Evolutionary conservation across 2,113 vertebrate genomes (phyloP).

Genomic region (Halcyon malimbica): DNA sequence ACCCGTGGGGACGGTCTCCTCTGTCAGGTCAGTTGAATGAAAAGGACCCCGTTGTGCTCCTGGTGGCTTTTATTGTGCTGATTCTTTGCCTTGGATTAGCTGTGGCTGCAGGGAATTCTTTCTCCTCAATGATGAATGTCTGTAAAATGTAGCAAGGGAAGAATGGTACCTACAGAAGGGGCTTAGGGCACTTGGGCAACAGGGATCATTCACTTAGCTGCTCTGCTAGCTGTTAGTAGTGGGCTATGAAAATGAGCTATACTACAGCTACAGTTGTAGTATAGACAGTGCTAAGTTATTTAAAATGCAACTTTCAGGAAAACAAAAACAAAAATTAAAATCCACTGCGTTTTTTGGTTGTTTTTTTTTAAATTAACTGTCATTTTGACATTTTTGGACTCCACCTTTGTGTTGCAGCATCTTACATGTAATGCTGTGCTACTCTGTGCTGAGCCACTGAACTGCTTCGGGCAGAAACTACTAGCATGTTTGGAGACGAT

Average conservation of each 20-base stretch:
- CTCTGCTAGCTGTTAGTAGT: neutral
- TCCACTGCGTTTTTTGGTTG: neutral
- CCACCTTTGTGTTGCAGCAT: neutral
- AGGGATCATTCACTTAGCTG: neutral
- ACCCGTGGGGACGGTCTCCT: accelerated
- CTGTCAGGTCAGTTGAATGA: neutral
- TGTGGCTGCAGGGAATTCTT: neutral
- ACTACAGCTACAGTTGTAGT: neutral
- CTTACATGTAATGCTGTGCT: neutral
- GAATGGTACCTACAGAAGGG: neutral
- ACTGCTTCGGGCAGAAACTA: neutral
- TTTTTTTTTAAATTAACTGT: neutral
- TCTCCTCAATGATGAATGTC: neutral
- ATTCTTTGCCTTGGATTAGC: neutral
- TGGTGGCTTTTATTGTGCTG: neutral
- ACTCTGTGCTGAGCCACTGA: neutral
- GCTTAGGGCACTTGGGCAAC: neutral
- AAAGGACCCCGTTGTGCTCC: neutral
- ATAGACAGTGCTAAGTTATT: neutral
- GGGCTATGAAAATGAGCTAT: neutral
- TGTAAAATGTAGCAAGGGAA: neutral
- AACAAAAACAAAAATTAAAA: neutral
- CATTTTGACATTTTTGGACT: neutral
- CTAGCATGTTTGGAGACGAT: neutral
- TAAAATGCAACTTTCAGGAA: neutral